Evolutionary conservation across 2,113 vertebrate genomes (phyloP).

Genomic region (Sylvietta virens): DNA sequence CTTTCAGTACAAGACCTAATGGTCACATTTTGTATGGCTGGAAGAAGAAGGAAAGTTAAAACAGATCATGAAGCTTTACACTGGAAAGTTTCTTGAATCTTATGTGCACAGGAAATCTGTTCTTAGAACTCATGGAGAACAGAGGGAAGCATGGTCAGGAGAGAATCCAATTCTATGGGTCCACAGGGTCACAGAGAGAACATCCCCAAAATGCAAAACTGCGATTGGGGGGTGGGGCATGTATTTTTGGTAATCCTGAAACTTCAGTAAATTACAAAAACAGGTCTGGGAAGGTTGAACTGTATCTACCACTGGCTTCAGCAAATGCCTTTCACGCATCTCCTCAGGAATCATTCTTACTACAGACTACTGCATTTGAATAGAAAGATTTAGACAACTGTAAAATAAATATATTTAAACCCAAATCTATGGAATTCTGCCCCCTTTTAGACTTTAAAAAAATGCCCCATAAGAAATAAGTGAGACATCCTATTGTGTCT

Average conservation of each 20-base stretch:
- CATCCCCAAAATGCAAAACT: not conserved
- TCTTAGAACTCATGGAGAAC: not conserved
- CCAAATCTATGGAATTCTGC: not conserved
- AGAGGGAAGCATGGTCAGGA: not conserved
- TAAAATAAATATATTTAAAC: not conserved
- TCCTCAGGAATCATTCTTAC: not conserved
- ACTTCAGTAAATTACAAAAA: not conserved
- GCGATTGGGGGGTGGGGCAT: accelerated
- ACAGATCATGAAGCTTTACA: not conserved
- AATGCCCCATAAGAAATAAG: not conserved
- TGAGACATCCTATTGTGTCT: not conserved
- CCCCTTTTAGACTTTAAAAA: not conserved
- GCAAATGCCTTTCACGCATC: not conserved
- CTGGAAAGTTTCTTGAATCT: not conserved
- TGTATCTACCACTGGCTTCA: not conserved
- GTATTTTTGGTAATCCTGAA: not conserved
- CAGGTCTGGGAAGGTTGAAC: not conserved
- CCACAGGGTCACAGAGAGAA: not conserved
- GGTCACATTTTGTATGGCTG: not conserved
- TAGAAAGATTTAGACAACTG: not conserved
- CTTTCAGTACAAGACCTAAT: not conserved
- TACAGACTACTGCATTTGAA: not conserved
- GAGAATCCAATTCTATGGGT: not conserved
- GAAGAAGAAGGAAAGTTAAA: not conserved
- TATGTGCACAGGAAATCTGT: not conserved